These are phyloP conservation scores for Gila robusta DNA, from an alignment of 2,797 vertebrate species.

Conservation along the genomic window DNA sequence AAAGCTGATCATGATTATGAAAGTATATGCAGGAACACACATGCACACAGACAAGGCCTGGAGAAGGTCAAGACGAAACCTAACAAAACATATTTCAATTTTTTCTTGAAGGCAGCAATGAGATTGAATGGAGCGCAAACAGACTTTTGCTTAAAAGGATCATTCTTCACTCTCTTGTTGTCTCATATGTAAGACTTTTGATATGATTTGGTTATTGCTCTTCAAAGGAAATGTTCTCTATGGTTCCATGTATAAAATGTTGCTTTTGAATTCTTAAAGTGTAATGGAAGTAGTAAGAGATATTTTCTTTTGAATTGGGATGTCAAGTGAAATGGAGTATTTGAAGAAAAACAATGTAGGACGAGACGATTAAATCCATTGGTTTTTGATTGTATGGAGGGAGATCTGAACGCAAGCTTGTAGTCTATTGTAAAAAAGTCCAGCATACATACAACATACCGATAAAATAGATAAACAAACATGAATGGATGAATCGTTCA, in stretches of 20 bases:
- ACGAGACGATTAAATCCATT: neutral
- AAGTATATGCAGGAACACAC: constrained; percentile 20
- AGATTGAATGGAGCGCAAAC: neutral
- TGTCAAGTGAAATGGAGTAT: neutral
- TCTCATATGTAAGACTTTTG: neutral
- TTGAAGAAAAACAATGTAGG: neutral
- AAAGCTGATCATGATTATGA: constrained; percentile 22
- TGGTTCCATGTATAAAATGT: neutral
- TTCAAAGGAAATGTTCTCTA: neutral
- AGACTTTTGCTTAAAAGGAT: neutral
- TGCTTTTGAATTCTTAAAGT: neutral
- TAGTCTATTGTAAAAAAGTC: no score
- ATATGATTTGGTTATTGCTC: neutral
- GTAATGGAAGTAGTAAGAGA: neutral
- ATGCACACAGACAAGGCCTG: constrained; percentile 27
- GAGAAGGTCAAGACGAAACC: constrained; percentile 64
- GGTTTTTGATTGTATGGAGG: neutral
- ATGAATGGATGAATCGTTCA: neutral
- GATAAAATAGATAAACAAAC: neutral
- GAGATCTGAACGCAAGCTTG: neutral
- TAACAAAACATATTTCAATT: neutral
- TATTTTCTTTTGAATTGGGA: neutral
- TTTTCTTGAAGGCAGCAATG: neutral
- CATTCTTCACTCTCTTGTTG: neutral
- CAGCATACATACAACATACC: neutral